These are phyloP conservation scores for Neodiprion pinetum DNA, from an alignment of 1,140 invertebrate species.

Conservation along the genomic window DNA sequence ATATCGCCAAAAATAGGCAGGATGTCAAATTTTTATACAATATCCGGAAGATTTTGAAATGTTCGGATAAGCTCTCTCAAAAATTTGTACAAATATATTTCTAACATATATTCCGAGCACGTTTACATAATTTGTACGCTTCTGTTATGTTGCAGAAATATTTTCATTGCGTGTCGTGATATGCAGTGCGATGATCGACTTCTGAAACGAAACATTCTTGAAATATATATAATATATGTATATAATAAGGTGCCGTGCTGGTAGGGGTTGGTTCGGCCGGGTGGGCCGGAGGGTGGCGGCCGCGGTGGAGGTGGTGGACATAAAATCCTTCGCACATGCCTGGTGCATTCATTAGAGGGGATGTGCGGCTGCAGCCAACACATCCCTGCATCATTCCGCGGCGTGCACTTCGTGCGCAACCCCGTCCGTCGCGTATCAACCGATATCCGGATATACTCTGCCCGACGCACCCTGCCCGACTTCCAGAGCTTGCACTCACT, in stretches of 20 bases:
- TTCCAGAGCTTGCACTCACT: conserved; percentile 13
- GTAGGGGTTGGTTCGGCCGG: conserved; percentile 17
- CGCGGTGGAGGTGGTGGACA: conserved; percentile 53
- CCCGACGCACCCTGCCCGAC: neutral
- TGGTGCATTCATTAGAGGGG: conserved; percentile 61
- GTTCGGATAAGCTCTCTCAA: too few species aligned
- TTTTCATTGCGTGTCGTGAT: too few species aligned
- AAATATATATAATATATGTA: too few species aligned
- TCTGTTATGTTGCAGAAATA: too few species aligned
- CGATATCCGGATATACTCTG: conserved; percentile 1
- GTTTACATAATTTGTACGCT: too few species aligned
- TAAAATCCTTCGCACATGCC: conserved; percentile 63
- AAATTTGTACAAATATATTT: too few species aligned
- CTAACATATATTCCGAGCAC: too few species aligned
- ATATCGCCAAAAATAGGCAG: too few species aligned
- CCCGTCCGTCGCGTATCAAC: neutral
- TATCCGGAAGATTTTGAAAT: too few species aligned
- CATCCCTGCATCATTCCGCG: conserved; percentile 27
- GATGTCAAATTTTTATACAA: too few species aligned
- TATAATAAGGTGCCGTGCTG: conserved; percentile 10
- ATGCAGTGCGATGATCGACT: too few species aligned
- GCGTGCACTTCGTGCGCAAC: conserved; percentile 42
- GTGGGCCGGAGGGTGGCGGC: conserved; percentile 27
- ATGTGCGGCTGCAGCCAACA: conserved; percentile 58
- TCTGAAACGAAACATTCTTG: too few species aligned